Percentiles rank a stretch among this genome's conserved stretches.
Evolutionary conservation across 2,888 invertebrate genomes (phyloP).

Genomic region (Scaptomyza reducta): DNA sequence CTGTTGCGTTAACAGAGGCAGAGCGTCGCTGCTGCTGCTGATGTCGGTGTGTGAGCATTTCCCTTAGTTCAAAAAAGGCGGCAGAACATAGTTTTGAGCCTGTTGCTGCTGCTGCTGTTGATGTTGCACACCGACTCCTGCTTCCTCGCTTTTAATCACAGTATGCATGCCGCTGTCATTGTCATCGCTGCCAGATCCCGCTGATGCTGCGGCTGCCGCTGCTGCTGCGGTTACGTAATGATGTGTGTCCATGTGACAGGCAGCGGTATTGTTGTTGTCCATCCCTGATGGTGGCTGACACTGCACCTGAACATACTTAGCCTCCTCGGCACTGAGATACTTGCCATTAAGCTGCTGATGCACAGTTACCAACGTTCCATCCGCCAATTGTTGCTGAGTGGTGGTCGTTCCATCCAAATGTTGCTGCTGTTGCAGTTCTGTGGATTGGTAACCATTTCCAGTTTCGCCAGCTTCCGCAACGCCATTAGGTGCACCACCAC

Average conservation of each 20-base stretch:
- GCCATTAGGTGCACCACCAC: conserved; percentile 78
- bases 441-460: conserved; percentile 75
- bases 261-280: conserved; percentile 71
- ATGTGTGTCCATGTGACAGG: conserved; percentile 79
- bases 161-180: conserved; percentile 81
- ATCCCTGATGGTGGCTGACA: conserved; percentile 72
- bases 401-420: conserved; percentile 38
- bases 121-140: conserved; percentile 46
- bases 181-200: conserved; percentile 63
- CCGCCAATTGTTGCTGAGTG: conserved; percentile 41
- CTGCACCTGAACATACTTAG: conserved; percentile 82
- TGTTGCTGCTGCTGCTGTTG: conserved; percentile 71
- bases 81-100: conserved; percentile 84
- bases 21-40: conserved; percentile 60
- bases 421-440: conserved; percentile 58
- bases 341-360: conserved; percentile 81
- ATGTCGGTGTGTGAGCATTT: conserved; percentile 83
- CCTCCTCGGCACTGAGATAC: conserved; percentile 82
- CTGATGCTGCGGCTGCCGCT: conserved; percentile 33
- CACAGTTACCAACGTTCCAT: conserved; percentile 66
- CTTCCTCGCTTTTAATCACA: conserved; percentile 84
- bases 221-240: conserved; percentile 65
- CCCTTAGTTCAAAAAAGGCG: conserved; percentile 85
- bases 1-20: conserved; percentile 33
- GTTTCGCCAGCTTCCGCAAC: conserved; percentile 85